These are phyloP conservation scores for Acipenser oxyrinchus DNA, from an alignment of 2,797 vertebrate species.

Conservation along the genomic window DNA sequence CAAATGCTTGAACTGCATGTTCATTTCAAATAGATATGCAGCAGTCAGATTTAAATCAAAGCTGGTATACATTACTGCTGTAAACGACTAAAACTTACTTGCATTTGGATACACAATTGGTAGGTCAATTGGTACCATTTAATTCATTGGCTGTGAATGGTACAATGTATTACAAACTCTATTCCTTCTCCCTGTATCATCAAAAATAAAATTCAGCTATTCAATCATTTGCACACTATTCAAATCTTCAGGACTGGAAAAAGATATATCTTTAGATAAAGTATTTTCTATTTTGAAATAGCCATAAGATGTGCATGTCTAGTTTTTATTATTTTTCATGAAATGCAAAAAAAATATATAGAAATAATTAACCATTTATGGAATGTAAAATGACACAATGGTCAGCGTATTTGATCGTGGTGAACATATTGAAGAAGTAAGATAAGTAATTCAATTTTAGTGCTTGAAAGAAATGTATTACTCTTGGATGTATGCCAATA, in stretches of 20 bases:
- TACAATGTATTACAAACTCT: conserved; percentile 1
- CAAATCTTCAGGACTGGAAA: conserved; percentile 18
- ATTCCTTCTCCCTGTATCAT: not conserved
- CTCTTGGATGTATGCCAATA: not conserved
- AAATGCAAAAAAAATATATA: conserved; percentile 13
- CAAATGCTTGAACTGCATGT: not conserved
- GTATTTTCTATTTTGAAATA: conserved; percentile 16
- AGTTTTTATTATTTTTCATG: conserved; percentile 9
- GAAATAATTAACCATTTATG: conserved; percentile 7
- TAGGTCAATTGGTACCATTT: not conserved
- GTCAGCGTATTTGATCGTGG: conserved; percentile 20
- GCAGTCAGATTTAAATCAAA: conserved; percentile 3
- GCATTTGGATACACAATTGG: not conserved
- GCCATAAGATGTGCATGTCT: conserved; percentile 16
- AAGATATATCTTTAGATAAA: conserved; percentile 14
- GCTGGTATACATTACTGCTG: too few species aligned
- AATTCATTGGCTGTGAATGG: not conserved
- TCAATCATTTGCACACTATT: conserved; percentile 1
- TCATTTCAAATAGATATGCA: conserved; percentile 8
- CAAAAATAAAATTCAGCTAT: conserved; percentile 4
- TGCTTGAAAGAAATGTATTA: not conserved
- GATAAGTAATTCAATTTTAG: conserved; percentile 2
- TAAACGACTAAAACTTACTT: not conserved
- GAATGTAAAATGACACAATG: conserved; percentile 16
- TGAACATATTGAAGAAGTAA: conserved; percentile 14